phyloP scores from a whole-genome alignment of 2,797 vertebrate species.

The Cephalopachus bancanus region DNA sequence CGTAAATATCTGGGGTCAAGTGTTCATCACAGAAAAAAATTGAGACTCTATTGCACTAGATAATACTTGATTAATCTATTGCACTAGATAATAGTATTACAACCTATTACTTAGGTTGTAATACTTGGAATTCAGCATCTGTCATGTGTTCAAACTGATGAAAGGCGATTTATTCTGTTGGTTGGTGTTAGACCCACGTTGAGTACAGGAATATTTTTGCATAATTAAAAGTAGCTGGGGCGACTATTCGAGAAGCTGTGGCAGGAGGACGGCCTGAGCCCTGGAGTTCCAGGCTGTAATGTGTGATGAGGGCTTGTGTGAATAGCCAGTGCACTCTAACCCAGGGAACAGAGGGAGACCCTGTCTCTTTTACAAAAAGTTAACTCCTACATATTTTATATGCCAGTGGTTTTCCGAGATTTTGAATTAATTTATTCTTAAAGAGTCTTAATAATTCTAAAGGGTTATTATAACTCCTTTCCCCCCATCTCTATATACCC shows the following conservation, averaged over 20 bases:
- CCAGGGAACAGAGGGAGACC: neutral
- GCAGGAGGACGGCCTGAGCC: neutral
- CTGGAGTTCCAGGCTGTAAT: neutral
- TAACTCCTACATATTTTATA: neutral
- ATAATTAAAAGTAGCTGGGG: neutral
- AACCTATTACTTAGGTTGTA: neutral
- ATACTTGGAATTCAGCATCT: neutral
- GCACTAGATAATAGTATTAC: neutral
- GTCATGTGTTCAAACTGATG: neutral
- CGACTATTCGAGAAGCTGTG: neutral
- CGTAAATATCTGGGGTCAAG: neutral
- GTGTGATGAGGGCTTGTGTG: neutral
- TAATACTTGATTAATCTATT: too few species aligned
- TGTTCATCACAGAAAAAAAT: neutral
- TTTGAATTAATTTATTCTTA: slow-evolving; percentile 54
- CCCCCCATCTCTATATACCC: neutral
- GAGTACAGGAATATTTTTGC: slow-evolving; percentile 9
- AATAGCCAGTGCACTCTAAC: neutral
- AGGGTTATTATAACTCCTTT: neutral
- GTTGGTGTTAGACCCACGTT: neutral
- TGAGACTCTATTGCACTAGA: neutral
- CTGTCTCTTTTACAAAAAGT: neutral
- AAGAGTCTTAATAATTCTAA: neutral
- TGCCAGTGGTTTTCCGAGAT: neutral
- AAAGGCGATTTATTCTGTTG: neutral